Evolutionary conservation across 2,888 invertebrate species (phyloP).

Genomic region (Morpho helenor): DNA sequence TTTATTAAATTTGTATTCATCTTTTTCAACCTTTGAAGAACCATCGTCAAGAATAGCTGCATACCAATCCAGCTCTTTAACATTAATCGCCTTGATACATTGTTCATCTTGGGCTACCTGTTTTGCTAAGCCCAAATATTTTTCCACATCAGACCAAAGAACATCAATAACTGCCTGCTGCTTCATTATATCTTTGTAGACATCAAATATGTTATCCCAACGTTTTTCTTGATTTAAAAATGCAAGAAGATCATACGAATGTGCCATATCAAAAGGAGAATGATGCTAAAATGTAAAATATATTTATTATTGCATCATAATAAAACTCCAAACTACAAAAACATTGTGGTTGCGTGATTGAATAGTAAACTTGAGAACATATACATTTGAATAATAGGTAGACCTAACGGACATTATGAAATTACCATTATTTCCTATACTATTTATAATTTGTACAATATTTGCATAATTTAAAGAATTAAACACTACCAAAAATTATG

Average conservation of each 20-base stretch:
- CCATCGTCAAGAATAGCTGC: slow-evolving; percentile 80
- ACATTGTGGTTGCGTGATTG: too few relatives aligned
- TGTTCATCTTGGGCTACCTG: slow-evolving; percentile 81
- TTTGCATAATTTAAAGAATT: too few relatives aligned
- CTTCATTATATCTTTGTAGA: slow-evolving; percentile 81
- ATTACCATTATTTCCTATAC: too few relatives aligned
- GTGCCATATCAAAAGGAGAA: slow-evolving; percentile 85
- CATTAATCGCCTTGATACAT: slow-evolving; percentile 82
- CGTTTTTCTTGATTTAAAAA: slow-evolving; percentile 88
- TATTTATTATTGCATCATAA: too few relatives aligned
- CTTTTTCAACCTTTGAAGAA: slow-evolving; percentile 58
- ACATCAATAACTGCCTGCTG: slow-evolving; percentile 82
- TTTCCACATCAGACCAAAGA: slow-evolving; percentile 77
- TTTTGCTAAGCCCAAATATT: slow-evolving; percentile 80
- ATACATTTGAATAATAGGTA: too few relatives aligned
- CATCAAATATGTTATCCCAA: slow-evolving; percentile 77
- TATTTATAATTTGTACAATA: too few relatives aligned
- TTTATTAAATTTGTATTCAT: slow-evolving; percentile 42
- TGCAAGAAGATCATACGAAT: slow-evolving; percentile 86
- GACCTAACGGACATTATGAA: too few relatives aligned
- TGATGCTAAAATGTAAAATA: slow-evolving; percentile 76
- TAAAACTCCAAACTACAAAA: too few relatives aligned
- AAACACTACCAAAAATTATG: too few relatives aligned
- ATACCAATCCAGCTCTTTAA: slow-evolving; percentile 84
- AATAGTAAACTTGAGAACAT: too few relatives aligned